Evolutionary conservation across 2,797 vertebrate species (phyloP), one percentile per base, ranked within the genome.

Genomic region (Pantherophis alleghaniensis): DNA sequence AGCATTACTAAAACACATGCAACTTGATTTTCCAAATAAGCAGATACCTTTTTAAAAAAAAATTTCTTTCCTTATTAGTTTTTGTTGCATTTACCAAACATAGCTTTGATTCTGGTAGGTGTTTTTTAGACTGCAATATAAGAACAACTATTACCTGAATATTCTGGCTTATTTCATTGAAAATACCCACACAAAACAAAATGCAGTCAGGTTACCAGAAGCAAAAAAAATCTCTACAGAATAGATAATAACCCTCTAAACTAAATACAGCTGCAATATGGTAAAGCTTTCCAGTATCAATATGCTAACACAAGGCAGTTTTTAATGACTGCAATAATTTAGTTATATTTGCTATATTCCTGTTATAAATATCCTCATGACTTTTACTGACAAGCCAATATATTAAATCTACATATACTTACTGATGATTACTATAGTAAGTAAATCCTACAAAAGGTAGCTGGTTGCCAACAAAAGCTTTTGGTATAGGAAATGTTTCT

Each of bases 401-500:
- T 63, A 92, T 24, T 42, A 42, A 74, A 14, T 87, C 32, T 42
- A 79, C 4, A 61, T 59, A 9, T 56, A 98, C 99, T 95, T 98
- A 99, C 99, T 98, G 98, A 94, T 98, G 98, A 95, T 97, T 98
- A 96, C 98, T 99, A 96, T 99, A 99, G 95, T 99, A 99, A 0
- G 99, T 99, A 97, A 99, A 99, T 96, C 99, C 99, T 94, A 99
- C 99, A 92, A 99, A 99, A 59, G 99, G 99, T 59, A 99, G 98
- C 53, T 99, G 99, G 97, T 99, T 99, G 96, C 99, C 99, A 95
- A 99, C 99, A 96, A 99, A 99, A 92, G 99, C 99, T 98, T 99
- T 99, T 92, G 99, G 99, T 96, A 99, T 98, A 88, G 99, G 99
- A 96, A 99, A 99, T 32, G 99, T 99, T 98, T 99, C 99, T 97